These are phyloP conservation scores for Eurosta solidaginis DNA, from an alignment of 1,140 invertebrate genomes.

Conservation along the genomic window DNA sequence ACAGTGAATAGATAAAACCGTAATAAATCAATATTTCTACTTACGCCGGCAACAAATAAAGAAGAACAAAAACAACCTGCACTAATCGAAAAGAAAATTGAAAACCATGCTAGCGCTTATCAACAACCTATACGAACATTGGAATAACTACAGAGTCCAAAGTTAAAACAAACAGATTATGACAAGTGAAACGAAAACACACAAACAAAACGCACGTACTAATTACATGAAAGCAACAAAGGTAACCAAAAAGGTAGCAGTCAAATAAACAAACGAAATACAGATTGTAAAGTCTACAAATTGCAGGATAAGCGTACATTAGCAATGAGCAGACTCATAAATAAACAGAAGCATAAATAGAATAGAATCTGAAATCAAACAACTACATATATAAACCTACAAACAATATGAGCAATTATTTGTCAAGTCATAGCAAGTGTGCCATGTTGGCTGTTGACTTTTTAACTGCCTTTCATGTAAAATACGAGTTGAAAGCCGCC, in stretches of 20 bases:
- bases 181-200: neutral
- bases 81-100: too few relatives aligned
- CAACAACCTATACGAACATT: neutral
- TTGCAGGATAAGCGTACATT: neutral
- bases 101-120: too few relatives aligned
- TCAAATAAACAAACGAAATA: neutral
- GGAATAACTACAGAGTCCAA: neutral
- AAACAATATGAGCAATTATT: neutral
- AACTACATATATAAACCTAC: neutral
- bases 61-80: neutral
- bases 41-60: neutral
- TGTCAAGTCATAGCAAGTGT: neutral
- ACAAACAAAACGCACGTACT: too few relatives aligned
- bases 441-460: neutral
- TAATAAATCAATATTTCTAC: conserved; percentile 2
- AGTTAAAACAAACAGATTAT: conserved; percentile 1
- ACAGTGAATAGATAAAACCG: neutral
- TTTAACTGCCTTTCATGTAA: neutral
- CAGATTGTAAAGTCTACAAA: neutral
- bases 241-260: neutral
- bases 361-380: neutral
- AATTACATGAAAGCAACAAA: neutral
- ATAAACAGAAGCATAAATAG: neutral
- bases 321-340: neutral
- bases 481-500: neutral